Percentiles rank a stretch among this genome's conserved stretches.
Evolutionary conservation across 2,113 vertebrate genomes (phyloP).

Genomic region (Brachyhypopomus gauderio): DNA sequence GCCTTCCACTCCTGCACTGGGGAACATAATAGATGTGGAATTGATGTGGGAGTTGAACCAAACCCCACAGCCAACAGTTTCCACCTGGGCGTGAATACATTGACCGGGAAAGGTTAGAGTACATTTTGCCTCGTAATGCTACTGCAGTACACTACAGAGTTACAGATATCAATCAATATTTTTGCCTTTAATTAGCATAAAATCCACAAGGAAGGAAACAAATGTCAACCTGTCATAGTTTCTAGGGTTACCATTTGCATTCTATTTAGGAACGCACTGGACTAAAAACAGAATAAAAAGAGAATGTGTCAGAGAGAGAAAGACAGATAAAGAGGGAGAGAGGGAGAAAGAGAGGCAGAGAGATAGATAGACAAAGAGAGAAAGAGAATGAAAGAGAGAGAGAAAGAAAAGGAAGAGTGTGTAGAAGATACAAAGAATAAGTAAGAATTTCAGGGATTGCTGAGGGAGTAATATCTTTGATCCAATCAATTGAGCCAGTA

Average conservation of each 20-base stretch:
- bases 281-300: slow-evolving; percentile 1
- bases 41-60: slow-evolving; percentile 16
- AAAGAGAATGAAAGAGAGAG: too few relatives aligned
- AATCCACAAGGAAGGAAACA: slow-evolving; percentile 46
- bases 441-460: not conserved
- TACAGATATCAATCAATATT: slow-evolving; percentile 57
- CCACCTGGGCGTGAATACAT: slow-evolving; percentile 42
- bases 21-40: slow-evolving; percentile 17
- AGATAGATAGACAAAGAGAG: too few relatives aligned
- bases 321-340: not conserved
- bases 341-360: not conserved
- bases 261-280: slow-evolving; percentile 12
- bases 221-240: slow-evolving; percentile 57
- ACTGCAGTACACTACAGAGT: slow-evolving; percentile 12
- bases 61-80: slow-evolving; percentile 26
- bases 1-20: not conserved
- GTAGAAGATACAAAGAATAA: too few relatives aligned
- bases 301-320: not conserved
- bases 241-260: slow-evolving; percentile 50
- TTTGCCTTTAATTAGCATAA: slow-evolving; percentile 59
- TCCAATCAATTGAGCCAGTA: slow-evolving; percentile 7
- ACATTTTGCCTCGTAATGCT: slow-evolving; percentile 23
- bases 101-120: slow-evolving; percentile 42
- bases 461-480: slow-evolving; percentile 1
- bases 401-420: too few relatives aligned